A percentile compares a stretch with the other conserved stretches of the same genome.
Evolutionary conservation across 2,888 invertebrate genomes (phyloP).

Genomic region (Pristionchus japonicus): DNA sequence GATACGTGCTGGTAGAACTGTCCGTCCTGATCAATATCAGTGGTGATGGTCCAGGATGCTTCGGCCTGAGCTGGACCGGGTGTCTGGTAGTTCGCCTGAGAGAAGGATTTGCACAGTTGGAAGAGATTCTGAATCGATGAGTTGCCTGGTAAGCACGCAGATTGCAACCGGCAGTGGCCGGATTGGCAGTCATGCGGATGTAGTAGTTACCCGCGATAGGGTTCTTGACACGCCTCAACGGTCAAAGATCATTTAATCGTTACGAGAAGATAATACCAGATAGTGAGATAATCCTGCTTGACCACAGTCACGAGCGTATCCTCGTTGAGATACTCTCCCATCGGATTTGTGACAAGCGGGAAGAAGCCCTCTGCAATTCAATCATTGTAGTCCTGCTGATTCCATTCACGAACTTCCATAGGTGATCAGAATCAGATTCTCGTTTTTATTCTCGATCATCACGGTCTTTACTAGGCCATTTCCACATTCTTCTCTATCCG

Average conservation of each 20-base stretch:
- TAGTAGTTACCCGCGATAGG: slow-evolving; percentile 14
- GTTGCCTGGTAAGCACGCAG: slow-evolving; percentile 12
- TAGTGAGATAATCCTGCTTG: slow-evolving; percentile 17
- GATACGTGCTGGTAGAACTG: background rate
- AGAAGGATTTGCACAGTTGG: background rate
- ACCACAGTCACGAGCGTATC: background rate
- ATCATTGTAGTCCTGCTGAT: background rate
- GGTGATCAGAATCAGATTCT: slow-evolving; percentile 12
- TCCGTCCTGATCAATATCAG: slow-evolving; percentile 22
- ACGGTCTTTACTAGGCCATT: slow-evolving; percentile 32
- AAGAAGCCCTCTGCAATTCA: background rate
- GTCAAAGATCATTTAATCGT: background rate
- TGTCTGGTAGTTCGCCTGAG: background rate
- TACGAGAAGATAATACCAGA: background rate
- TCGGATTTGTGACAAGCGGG: background rate
- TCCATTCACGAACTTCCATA: background rate
- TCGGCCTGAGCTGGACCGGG: slow-evolving; percentile 4
- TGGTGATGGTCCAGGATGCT: background rate
- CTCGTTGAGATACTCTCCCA: background rate
- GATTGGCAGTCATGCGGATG: background rate
- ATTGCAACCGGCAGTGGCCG: background rate
- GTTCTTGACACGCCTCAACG: background rate
- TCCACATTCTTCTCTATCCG: slow-evolving; percentile 29
- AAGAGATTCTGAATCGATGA: background rate
- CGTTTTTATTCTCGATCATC: slow-evolving; percentile 11